Evolutionary conservation across 2,888 invertebrate genomes (phyloP).

Genomic region (Prosopocoilus inquinatus): DNA sequence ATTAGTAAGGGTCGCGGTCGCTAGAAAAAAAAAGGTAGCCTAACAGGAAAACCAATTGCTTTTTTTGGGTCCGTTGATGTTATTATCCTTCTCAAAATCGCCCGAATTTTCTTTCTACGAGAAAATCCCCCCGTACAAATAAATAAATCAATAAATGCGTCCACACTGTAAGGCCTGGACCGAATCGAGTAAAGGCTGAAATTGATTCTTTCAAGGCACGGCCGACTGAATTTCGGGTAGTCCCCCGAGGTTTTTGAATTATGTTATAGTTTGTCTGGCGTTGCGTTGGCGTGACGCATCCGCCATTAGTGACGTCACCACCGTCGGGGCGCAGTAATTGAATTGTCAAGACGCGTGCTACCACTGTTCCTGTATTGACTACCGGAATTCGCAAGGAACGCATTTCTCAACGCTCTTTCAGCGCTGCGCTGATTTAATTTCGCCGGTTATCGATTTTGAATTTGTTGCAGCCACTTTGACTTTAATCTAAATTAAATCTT

Average conservation of each 20-base stretch:
- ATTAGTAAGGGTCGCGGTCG: no score
- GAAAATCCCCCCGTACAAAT: no score
- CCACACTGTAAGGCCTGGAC: no score
- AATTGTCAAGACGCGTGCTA: slow-evolving; percentile 30
- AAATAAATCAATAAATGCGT: no score
- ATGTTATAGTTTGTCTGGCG: slow-evolving; percentile 22
- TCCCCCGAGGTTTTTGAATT: slow-evolving; percentile 33
- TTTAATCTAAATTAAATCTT: slow-evolving; percentile 20
- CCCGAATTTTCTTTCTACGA: no score
- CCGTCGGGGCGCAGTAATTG: slow-evolving; percentile 27
- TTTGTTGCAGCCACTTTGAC: neutral
- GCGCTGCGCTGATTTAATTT: slow-evolving; percentile 20
- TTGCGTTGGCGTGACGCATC: slow-evolving; percentile 38
- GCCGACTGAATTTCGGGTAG: slow-evolving; percentile 27
- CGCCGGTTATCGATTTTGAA: slow-evolving; percentile 10
- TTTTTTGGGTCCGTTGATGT: no score
- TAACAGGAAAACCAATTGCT: no score
- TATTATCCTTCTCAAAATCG: no score
- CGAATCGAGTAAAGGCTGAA: slow-evolving; percentile 23
- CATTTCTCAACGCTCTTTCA: slow-evolving; percentile 8
- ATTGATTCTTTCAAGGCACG: slow-evolving; percentile 26
- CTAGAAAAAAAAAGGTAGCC: no score
- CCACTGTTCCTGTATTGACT: slow-evolving; percentile 20
- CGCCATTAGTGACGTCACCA: slow-evolving; percentile 38
- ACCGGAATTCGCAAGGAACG: slow-evolving; percentile 13